A percentile compares a stretch with the other conserved stretches of the same genome.
phyloP scores from a whole-genome alignment of 2,888 invertebrate genomes.

The Pyrrhosoma nymphula region DNA sequence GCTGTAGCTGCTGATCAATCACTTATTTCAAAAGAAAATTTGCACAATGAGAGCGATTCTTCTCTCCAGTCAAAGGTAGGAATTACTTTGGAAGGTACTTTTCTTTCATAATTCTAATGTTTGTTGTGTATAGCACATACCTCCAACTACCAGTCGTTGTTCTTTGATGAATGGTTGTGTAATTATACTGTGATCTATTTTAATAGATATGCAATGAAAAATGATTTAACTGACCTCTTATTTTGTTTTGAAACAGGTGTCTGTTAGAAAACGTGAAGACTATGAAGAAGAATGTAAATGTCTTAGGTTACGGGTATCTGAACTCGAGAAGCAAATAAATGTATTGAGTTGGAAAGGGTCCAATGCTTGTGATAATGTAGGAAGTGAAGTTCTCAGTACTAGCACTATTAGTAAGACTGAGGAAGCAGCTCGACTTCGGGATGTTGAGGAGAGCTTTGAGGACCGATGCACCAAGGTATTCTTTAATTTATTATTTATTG shows the following conservation, averaged over 20 bases:
- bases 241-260: conserved; percentile 49
- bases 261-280: conserved; percentile 73
- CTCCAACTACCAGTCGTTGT: no score
- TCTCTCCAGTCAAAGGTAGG: neutral
- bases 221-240: conserved; percentile 69
- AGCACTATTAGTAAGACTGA: conserved; percentile 88
- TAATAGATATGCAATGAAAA: conserved; percentile 55
- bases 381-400: conserved; percentile 86
- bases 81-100: neutral
- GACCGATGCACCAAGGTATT: conserved; percentile 83
- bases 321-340: neutral
- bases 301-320: conserved; percentile 1
- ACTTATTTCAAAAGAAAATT: neutral
- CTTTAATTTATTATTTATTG: neutral
- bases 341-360: conserved; percentile 22
- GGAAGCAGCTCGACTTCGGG: conserved; percentile 84
- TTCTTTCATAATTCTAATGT: no score
- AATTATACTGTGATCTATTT: no score
- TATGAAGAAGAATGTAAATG: conserved; percentile 43
- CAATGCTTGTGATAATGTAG: conserved; percentile 69
- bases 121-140: no score
- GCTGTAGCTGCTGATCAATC: neutral
- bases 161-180: no score
- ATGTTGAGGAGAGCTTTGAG: conserved; percentile 88
- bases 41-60: neutral